Evolutionary conservation across 2,888 invertebrate genomes (phyloP), one percentile per base, ranked within the genome.

Genomic region (Nemoura dubitans): DNA sequence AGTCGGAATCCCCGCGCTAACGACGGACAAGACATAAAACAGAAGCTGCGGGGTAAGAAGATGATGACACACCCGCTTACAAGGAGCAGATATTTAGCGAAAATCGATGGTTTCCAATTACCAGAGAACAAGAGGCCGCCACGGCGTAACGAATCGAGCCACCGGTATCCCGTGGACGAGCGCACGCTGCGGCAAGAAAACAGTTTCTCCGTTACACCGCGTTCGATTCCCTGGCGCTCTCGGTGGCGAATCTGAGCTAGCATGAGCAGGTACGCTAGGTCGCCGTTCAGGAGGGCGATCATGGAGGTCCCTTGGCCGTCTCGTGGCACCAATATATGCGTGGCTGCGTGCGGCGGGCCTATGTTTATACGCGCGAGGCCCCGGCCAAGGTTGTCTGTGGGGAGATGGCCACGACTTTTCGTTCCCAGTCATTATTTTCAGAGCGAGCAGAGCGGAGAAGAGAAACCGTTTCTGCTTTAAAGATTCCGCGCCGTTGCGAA

Each of bases 361-460:
- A 16, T 59, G 59, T 59, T 59, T 59, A 59, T n/a, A n/a, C n/a
- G n/a, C 59, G 59, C 59, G 59, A 21, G 59, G 14, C 59, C 21
- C 1, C 59, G n/a, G n/a, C n/a, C n/a, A n/a, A n/a, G n/a, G 59
- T 59, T 21, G 59, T 59, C 59, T 59, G 10, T 21, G 28, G 84
- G 84, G 84, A 84, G 76, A n/a, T 27, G 59, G 28, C 81, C 28
- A 7, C 81, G 81, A 28, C 84, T 84, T 59, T 76, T 29, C 78
- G 36, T 43, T 43, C 25, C 29, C 78, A 83, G 84, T 86, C 86
- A 86, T 86, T 86, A 86, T 86, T 86, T 85, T 85, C 36, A 78
- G 80, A 85, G 86, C 43, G 30, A 86, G 85, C 86, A 21, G 86
- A 80, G 80, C 84, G 86, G 86, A 86, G 84, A 76, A 84, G 84